Evolutionary conservation across 2,113 vertebrate genomes (phyloP).

Genomic region (Tyto alba): DNA sequence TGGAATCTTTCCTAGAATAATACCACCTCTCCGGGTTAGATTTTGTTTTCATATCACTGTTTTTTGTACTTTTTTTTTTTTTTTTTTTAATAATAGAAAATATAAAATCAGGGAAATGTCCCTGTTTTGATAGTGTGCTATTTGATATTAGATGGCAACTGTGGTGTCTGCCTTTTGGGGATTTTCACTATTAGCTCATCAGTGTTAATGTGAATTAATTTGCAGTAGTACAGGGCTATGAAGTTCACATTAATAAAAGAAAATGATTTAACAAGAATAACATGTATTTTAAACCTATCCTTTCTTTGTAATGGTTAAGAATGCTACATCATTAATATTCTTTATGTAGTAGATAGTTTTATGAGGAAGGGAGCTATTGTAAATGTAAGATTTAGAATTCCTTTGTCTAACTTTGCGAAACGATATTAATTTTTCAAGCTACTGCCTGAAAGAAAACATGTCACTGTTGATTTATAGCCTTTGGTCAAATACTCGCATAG

Average conservation of each 20-base stretch:
- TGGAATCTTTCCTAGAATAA: not conserved
- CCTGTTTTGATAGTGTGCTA: not conserved
- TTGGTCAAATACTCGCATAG: slow-evolving; percentile 9
- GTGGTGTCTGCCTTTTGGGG: not conserved
- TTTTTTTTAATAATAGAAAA: not conserved
- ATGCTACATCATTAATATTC: not conserved
- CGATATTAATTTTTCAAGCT: slow-evolving; percentile 17
- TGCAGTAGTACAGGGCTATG: not conserved
- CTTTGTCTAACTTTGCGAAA: slow-evolving; percentile 25
- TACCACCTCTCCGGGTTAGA: not conserved
- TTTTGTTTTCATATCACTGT: not conserved
- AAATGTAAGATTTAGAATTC: not conserved
- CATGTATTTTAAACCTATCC: not conserved
- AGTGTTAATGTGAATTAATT: not conserved
- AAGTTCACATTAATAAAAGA: not conserved
- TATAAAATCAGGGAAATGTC: not conserved
- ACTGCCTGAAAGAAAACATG: slow-evolving; percentile 21
- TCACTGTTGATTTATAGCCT: slow-evolving; percentile 35
- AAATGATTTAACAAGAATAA: not conserved
- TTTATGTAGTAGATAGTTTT: not conserved
- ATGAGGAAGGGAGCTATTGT: not conserved
- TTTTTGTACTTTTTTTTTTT: not conserved
- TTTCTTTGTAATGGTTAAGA: not conserved
- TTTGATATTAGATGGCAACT: not conserved
- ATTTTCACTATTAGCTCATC: not conserved